Conservation (phyloP, 2,888 invertebrate species). For the Scrobipalpa atriplicella region DNA sequence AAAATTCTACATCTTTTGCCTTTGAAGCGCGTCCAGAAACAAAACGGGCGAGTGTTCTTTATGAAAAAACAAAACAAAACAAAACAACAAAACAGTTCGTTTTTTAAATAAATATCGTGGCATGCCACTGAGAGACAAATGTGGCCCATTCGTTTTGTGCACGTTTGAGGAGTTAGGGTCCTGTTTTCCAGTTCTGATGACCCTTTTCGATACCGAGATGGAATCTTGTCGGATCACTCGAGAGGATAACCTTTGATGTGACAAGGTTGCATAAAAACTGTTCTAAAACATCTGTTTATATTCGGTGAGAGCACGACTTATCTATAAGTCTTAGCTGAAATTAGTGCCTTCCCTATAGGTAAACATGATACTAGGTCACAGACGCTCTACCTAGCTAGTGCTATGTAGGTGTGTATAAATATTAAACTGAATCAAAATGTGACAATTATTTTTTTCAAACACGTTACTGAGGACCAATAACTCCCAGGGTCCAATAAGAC, state of each 20-base stretch:
- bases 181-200: slow-evolving; percentile 12
- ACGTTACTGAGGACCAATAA: too few relatives aligned
- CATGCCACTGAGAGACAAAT: slow-evolving; percentile 61
- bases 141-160: slow-evolving; percentile 52
- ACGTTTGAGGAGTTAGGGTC: slow-evolving; percentile 55
- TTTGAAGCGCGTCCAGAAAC: slow-evolving; percentile 54
- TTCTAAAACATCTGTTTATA: too few relatives aligned
- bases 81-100: slow-evolving; percentile 15
- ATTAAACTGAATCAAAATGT: too few relatives aligned
- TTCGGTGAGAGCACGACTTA: too few relatives aligned
- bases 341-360: too few relatives aligned
- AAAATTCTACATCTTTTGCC: slow-evolving; percentile 15
- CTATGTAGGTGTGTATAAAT: too few relatives aligned
- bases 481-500: too few relatives aligned
- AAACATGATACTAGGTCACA: too few relatives aligned
- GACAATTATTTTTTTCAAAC: too few relatives aligned
- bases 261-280: not conserved
- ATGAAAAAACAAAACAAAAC: slow-evolving; percentile 30
- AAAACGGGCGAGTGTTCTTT: slow-evolving; percentile 49
- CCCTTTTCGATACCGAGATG: not conserved
- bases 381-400: too few relatives aligned
- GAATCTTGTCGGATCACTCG: not conserved
- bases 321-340: too few relatives aligned
- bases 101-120: slow-evolving; percentile 49
- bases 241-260: not conserved